A percentile compares a stretch with the other conserved stretches of the same genome.
These are phyloP conservation scores for Drosophila saltans DNA, from an alignment of 1,140 invertebrate species.

Conservation along the genomic window DNA sequence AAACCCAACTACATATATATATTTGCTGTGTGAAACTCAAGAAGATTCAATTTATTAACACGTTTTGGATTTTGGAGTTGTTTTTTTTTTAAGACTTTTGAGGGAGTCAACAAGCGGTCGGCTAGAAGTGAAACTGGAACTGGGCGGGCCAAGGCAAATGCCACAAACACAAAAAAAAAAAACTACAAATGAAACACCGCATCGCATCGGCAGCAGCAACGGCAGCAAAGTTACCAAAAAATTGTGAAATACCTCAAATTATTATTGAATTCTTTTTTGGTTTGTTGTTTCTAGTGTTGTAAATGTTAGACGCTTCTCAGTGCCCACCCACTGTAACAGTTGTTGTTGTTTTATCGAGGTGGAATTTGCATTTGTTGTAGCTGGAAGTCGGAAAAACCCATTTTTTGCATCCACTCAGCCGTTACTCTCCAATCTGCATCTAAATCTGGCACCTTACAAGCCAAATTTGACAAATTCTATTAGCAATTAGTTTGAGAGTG, in stretches of 20 bases:
- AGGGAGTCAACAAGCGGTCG: slow-evolving; percentile 12
- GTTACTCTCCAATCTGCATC: slow-evolving; percentile 46
- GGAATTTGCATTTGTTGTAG: slow-evolving; percentile 64
- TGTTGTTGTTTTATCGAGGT: background rate
- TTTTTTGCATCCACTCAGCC: slow-evolving; percentile 52
- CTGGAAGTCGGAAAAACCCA: slow-evolving; percentile 53
- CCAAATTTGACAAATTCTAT: slow-evolving; percentile 76
- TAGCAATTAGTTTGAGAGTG: slow-evolving; percentile 29
- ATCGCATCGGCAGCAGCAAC: slow-evolving; percentile 22
- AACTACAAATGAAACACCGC: slow-evolving; percentile 17
- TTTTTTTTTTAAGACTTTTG: background rate
- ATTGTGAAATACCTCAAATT: slow-evolving; percentile 69
- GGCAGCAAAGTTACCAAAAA: slow-evolving; percentile 36
- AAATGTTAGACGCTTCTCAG: slow-evolving; percentile 79
- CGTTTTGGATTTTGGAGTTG: slow-evolving; percentile 18
- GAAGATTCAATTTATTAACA: slow-evolving; percentile 65
- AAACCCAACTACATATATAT: too few relatives aligned
- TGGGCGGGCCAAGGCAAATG: slow-evolving; percentile 73
- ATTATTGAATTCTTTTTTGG: slow-evolving; percentile 73
- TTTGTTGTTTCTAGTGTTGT: slow-evolving; percentile 58
- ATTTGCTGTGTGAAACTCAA: slow-evolving; percentile 16
- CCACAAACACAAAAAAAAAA: slow-evolving; percentile 39
- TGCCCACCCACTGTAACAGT: slow-evolving; percentile 74
- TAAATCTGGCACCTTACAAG: slow-evolving; percentile 62
- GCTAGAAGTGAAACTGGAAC: slow-evolving; percentile 53